A percentile compares a stretch with the other conserved stretches of the same genome.
Evolutionary conservation across 1,140 invertebrate genomes (phyloP).

Genomic region (Chironomus striatipennis): DNA sequence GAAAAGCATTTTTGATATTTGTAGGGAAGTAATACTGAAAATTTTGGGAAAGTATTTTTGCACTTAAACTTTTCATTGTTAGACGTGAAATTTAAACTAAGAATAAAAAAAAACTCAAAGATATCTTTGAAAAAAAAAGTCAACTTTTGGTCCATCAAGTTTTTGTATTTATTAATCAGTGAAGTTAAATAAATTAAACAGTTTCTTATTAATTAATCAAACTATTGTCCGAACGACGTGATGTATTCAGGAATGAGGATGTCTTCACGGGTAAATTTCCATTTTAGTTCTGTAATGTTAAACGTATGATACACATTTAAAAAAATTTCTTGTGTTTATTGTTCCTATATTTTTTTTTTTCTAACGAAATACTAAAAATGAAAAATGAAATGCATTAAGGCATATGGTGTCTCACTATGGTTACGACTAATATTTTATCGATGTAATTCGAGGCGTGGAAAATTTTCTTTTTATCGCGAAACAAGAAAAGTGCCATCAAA

Average conservation of each 20-base stretch:
- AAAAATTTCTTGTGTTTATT: too few species aligned
- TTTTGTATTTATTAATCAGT: background rate
- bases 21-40: background rate
- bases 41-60: background rate
- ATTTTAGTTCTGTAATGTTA: background rate
- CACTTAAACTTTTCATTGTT: background rate
- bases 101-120: too few species aligned
- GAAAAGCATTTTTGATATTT: background rate
- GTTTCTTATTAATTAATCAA: background rate
- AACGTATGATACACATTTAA: background rate
- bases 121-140: background rate
- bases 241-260: background rate
- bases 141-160: background rate
- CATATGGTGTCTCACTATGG: background rate
- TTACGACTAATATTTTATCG: background rate
- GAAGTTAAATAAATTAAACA: background rate
- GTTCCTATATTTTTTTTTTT: background rate
- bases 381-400: background rate
- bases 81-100: background rate
- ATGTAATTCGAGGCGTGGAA: background rate
- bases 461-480: background rate
- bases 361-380: background rate
- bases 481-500: constrained; percentile 12
- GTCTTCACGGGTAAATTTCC: background rate
- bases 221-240: background rate